These are phyloP conservation scores for Hephaestus fuliginosus DNA, from an alignment of 2,797 vertebrate genomes.

Conservation along the genomic window DNA sequence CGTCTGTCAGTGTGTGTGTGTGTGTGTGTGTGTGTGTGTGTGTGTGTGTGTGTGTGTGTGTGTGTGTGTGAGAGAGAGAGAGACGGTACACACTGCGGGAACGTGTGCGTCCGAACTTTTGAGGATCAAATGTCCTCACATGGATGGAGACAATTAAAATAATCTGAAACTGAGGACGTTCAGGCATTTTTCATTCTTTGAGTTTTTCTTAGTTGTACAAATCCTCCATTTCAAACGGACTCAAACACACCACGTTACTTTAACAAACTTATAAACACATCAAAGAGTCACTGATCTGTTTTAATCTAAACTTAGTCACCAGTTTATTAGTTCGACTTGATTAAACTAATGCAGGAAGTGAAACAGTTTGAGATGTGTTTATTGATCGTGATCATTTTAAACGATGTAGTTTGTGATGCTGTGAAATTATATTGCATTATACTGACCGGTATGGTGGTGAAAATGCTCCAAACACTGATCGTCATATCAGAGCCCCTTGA, in stretches of 20 bases:
- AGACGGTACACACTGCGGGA: too few relatives aligned
- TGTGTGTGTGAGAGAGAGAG: background rate
- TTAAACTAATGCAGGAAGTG: background rate
- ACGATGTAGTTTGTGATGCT: background rate
- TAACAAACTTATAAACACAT: background rate
- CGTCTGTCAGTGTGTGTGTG: constrained; percentile 28
- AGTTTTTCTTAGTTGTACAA: background rate
- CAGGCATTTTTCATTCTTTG: background rate
- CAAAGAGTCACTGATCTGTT: background rate
- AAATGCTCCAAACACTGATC: too few relatives aligned
- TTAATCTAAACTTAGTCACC: background rate
- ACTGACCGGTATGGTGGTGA: background rate
- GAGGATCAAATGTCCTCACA: constrained; percentile 3
- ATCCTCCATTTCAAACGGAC: background rate
- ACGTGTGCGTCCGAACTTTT: background rate
- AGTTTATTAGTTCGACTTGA: background rate
- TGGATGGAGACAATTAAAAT: background rate
- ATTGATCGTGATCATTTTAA: background rate
- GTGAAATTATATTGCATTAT: background rate
- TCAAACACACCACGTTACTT: background rate
- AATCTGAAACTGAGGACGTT: background rate
- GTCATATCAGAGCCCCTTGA: too few relatives aligned
- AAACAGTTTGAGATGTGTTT: background rate
- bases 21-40: background rate
- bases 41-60: constrained; percentile 20